These are phyloP conservation scores for Nomada lathburiana DNA, from an alignment of 2,888 invertebrate species.

Conservation along the genomic window DNA sequence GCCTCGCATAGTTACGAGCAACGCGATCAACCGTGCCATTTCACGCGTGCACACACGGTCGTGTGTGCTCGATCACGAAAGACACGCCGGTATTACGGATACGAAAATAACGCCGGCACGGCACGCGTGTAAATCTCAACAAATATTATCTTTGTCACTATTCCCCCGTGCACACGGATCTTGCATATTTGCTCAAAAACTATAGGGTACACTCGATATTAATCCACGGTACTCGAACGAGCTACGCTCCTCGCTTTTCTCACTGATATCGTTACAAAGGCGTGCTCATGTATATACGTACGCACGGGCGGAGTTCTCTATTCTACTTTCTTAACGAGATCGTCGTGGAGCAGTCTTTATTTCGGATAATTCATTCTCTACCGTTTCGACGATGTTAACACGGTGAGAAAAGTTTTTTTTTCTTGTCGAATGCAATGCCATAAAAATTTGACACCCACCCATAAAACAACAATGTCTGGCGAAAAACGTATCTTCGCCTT, in stretches of 20 bases:
- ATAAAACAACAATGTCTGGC: no score
- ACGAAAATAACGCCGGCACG: constrained; percentile 74
- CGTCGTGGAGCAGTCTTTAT: no score
- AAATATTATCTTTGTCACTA: constrained; percentile 76
- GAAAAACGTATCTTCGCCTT: no score
- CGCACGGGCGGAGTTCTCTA: no score
- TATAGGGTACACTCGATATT: constrained; percentile 50
- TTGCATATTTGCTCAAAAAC: constrained; percentile 65
- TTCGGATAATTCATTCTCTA: no score
- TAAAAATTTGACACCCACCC: no score
- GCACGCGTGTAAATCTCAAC: constrained; percentile 75
- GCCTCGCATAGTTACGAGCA: not conserved
- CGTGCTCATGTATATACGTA: not conserved
- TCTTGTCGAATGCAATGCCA: no score
- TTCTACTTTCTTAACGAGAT: no score
- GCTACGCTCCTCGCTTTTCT: constrained; percentile 18
- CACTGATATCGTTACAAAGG: constrained; percentile 1
- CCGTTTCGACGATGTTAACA: no score
- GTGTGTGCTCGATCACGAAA: constrained; percentile 30
- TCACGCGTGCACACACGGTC: constrained; percentile 14
- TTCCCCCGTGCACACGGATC: constrained; percentile 50
- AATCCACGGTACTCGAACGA: constrained; percentile 46
- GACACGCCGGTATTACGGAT: constrained; percentile 60
- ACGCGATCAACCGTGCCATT: constrained; percentile 10
- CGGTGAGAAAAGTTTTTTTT: no score